Base-by-base conservation (phyloP, 1,140 invertebrate genomes). In the Drosophila pachea region DNA sequence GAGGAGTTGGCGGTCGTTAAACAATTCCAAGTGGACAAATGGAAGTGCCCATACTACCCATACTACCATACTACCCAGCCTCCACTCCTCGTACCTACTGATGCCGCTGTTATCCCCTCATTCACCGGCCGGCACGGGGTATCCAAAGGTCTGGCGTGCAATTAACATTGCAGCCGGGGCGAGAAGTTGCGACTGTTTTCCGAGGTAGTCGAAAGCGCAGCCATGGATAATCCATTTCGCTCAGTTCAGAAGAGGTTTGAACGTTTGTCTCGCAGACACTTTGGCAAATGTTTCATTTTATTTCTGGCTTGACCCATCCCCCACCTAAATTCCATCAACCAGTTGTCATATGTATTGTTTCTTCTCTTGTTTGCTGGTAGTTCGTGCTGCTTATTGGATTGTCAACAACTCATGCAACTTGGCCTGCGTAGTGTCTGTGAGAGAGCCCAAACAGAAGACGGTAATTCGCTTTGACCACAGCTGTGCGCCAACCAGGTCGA, bases 341-440 rank as follows among this genome's bases (percentile, higher is more conserved):
- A 42, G 47, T 75, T 60, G 29, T 45, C 31, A 50, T 40, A 60
- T 32, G 43, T 56, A 63, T 67, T 68, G 47, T 59, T 69, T 58
- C 22, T 22, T 22, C 3, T 22, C 22, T 22, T 22, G 22, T 22
- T 22, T 22, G 22, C 22, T 22, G 22, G 22, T 66, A 4, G 49
- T 55, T 52, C 45, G 7, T 16, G 32, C 72, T 64, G 72, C 55
- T 69, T 74, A 74, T 71, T 76, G 68, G 47, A 69, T 68, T 79
- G 79, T 74, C 81, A 84, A 79, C 79, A 59, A 58, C 58, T 63
- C 76, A 74, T 73, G 58, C 60, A 77, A 68, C 38, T 53, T 45
- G 58, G 22, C 22, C 22, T 65, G 54, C 48, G 55, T 11, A 61
- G 36, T 53, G 48, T 63, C 58, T 55, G 62, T 43, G 43, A 64